These are phyloP conservation scores for Neelides sp. DNA, from an alignment of 1,140 invertebrate genomes.

Conservation along the genomic window DNA sequence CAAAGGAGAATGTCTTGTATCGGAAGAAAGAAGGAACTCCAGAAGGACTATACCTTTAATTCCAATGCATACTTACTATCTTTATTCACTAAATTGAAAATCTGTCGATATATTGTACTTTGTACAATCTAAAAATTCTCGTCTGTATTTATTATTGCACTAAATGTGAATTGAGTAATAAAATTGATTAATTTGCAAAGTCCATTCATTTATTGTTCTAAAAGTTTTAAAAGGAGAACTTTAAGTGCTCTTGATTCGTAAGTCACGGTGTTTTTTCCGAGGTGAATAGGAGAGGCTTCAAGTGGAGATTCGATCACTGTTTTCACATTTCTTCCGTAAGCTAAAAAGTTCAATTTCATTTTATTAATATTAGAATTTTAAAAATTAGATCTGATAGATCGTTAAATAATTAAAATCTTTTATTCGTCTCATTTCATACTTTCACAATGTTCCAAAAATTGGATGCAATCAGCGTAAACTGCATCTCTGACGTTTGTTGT, in stretches of 20 bases:
- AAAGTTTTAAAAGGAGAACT: constrained; percentile 60
- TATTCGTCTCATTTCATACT: constrained; percentile 34
- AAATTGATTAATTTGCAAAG: no score
- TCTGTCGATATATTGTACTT: no score
- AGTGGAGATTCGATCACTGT: constrained; percentile 70
- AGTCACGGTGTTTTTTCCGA: constrained; percentile 82
- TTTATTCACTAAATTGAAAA: no score
- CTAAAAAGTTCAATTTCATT: constrained; percentile 41
- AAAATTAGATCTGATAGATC: background rate
- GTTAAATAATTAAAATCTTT: background rate
- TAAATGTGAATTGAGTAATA: no score
- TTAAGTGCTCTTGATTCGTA: constrained; percentile 80
- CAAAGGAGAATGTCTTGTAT: constrained; percentile 98
- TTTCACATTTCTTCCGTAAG: constrained; percentile 69
- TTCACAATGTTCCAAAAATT: constrained; percentile 85
- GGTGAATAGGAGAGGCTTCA: constrained; percentile 53
- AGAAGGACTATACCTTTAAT: constrained; percentile 94
- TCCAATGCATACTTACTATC: no score
- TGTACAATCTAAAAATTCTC: no score
- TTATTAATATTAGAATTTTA: background rate
- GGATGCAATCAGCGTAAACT: constrained; percentile 76
- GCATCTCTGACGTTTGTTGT: constrained; percentile 77
- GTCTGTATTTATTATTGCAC: no score
- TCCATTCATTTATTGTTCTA: constrained; percentile 31
- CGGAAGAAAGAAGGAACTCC: constrained; percentile 98